A percentile compares a stretch with the other conserved stretches of the same genome.
Conservation (phyloP, 1,140 invertebrate species). For the Drosophila parabipectinata region DNA sequence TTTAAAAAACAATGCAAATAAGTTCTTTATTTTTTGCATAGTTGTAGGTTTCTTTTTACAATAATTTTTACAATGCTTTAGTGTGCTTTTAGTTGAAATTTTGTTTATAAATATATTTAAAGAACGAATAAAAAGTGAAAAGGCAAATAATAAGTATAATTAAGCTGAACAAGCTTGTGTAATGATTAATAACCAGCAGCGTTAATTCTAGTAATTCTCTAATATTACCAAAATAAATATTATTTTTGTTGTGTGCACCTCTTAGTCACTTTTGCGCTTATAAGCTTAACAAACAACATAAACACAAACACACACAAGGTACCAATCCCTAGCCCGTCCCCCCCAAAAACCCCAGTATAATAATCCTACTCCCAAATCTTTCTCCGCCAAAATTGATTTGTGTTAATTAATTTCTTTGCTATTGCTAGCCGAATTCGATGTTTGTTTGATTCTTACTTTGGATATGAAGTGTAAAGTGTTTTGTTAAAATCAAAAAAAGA, state of each 20-base stretch:
- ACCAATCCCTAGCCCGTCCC: conserved; percentile 6
- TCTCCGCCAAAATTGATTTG: conserved; percentile 27
- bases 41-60: conserved; percentile 43
- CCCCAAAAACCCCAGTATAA: not conserved
- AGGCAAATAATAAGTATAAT: conserved; percentile 66
- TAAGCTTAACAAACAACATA: conserved; percentile 50
- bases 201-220: conserved; percentile 58
- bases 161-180: conserved; percentile 48
- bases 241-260: conserved; percentile 65
- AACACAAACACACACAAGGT: conserved; percentile 10
- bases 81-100: conserved; percentile 69
- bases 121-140: conserved; percentile 56
- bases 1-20: conserved; percentile 7
- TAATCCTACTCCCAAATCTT: conserved; percentile 1
- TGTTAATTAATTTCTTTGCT: conserved; percentile 44
- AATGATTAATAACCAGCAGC: conserved; percentile 35
- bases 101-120: conserved; percentile 52
- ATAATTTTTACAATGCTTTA: conserved; percentile 68
- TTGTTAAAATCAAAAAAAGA: conserved; percentile 19
- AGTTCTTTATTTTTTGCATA: conserved; percentile 40
- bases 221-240: conserved; percentile 40
- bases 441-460: conserved; percentile 34
- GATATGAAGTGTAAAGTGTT: conserved; percentile 38
- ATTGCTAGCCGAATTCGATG: conserved; percentile 58
- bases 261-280: conserved; percentile 70